Base-by-base conservation (phyloP, 1,140 invertebrate genomes). In the Drosophila miranda region DNA sequence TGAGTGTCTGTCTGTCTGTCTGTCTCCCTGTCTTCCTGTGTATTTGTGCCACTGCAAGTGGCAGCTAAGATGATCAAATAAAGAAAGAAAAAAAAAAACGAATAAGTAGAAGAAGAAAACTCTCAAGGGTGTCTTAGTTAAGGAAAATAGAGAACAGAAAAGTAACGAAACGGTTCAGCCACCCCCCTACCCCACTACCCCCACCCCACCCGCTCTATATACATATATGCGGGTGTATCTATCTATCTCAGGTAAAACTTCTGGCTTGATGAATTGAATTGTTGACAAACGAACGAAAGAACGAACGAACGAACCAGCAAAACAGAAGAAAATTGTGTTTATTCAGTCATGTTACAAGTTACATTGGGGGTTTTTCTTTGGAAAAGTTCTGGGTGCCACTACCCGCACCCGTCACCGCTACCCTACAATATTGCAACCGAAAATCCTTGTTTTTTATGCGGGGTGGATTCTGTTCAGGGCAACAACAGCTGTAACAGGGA, bases 31-130 rank as follows among this genome's bases (percentile, higher is more conserved):
- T 5, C 23, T 26, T 5, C 23, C 23, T 58, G 38, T 51, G 42
- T 58, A 34, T 59, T 38, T 46, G 62, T 66, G 48, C 53, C 42
- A 66, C 81, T 86, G 81, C 78, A 87, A 86, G 81, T 86, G 82
- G 82, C 81, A 86, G 82, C 81, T 87, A 86, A 86, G 81, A 86
- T 86, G 81, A 86, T 87, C 81, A 86, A 86, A 86, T 82, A 86
- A 87, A 87, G 58, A 74, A 38, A 38, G 13, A 3, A 4, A 38
- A 11, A 13, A 38, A 4, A 11, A 13, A 13, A 38, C 11, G 34
- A 1, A 19, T 0, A 19, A 19, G n/a, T n/a, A n/a, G 19, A 3
- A 34, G 34, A 13, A 38, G 11, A 77, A 67, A 86, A 67, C 75
- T 71, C 82, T 84, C 81, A 81, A 87, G 82, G 82, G 81, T 86